A percentile compares a stretch with the other conserved stretches of the same genome.
Conservation (phyloP, 2,113 vertebrate genomes). For the Edolisoma coerulescens region DNA sequence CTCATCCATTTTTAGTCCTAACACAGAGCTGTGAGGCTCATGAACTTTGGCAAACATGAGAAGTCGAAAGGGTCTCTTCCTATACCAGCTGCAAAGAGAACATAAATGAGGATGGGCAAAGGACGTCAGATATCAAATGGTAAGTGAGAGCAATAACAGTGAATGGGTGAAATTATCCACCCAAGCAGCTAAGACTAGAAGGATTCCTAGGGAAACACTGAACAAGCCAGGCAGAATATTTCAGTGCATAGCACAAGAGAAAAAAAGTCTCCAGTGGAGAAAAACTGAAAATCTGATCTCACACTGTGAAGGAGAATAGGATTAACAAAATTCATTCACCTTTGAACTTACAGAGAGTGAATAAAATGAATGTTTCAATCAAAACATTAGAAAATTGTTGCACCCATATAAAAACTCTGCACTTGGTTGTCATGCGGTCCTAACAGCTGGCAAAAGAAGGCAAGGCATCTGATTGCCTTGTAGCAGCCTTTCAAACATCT, state of each 20-base stretch:
- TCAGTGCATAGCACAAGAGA: neutral
- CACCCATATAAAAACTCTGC: neutral
- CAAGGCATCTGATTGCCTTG: neutral
- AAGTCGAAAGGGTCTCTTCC: neutral
- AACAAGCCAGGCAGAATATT: constrained; percentile 9
- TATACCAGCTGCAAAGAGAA: neutral
- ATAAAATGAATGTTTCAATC: neutral
- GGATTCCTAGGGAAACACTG: neutral
- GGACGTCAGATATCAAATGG: neutral
- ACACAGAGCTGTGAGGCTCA: neutral
- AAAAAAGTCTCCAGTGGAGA: neutral
- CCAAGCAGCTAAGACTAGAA: neutral
- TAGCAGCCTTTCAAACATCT: neutral
- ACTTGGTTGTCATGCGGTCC: neutral
- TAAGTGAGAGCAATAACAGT: neutral
- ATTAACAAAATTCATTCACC: constrained; percentile 35
- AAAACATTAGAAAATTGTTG: constrained; percentile 1
- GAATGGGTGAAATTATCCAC: neutral
- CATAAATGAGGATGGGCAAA: neutral
- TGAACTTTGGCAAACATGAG: neutral
- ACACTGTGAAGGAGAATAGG: neutral
- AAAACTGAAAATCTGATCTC: constrained; percentile 24
- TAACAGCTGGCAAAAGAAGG: constrained; percentile 2
- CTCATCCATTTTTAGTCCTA: neutral
- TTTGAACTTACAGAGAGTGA: neutral